phyloP scores from a whole-genome alignment of 1,140 invertebrate species.

The Tachypleus tridentatus region DNA sequence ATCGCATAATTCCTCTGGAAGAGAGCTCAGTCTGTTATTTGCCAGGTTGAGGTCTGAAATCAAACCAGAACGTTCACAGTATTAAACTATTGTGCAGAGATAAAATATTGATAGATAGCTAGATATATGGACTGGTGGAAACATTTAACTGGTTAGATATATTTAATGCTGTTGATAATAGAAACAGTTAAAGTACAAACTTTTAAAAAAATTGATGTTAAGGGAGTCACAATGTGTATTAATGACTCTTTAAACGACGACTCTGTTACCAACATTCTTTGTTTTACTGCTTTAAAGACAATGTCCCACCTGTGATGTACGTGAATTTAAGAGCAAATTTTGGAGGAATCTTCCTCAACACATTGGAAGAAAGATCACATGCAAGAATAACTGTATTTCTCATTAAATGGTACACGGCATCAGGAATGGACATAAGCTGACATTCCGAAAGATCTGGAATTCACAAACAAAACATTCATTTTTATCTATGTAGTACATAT shows the following conservation, averaged over 20 bases:
- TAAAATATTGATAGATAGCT: too few species aligned
- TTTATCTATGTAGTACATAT: too few species aligned
- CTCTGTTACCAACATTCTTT: not conserved
- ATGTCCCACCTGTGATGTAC: slow-evolving; percentile 56
- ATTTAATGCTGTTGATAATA: too few species aligned
- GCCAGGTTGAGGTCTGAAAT: slow-evolving; percentile 71
- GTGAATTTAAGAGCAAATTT: slow-evolving; percentile 83
- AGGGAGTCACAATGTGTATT: not conserved
- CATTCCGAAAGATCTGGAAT: slow-evolving; percentile 78
- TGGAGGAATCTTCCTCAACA: slow-evolving; percentile 78
- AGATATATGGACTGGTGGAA: too few species aligned
- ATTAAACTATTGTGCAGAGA: too few species aligned
- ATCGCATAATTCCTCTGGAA: slow-evolving; percentile 74
- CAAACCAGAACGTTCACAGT: slow-evolving; percentile 20
- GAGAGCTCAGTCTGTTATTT: slow-evolving; percentile 72
- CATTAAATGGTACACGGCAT: slow-evolving; percentile 87
- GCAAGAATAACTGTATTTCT: slow-evolving; percentile 71
- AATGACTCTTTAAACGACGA: not conserved
- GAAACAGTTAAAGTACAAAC: too few species aligned
- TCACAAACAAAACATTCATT: too few species aligned
- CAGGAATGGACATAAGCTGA: slow-evolving; percentile 83
- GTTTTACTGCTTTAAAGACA: not conserved
- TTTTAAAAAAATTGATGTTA: too few species aligned
- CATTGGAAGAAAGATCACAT: slow-evolving; percentile 80
- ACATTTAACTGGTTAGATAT: too few species aligned